phyloP scores from a whole-genome alignment of 2,888 invertebrate species.

The Chelonus formosanus region DNA sequence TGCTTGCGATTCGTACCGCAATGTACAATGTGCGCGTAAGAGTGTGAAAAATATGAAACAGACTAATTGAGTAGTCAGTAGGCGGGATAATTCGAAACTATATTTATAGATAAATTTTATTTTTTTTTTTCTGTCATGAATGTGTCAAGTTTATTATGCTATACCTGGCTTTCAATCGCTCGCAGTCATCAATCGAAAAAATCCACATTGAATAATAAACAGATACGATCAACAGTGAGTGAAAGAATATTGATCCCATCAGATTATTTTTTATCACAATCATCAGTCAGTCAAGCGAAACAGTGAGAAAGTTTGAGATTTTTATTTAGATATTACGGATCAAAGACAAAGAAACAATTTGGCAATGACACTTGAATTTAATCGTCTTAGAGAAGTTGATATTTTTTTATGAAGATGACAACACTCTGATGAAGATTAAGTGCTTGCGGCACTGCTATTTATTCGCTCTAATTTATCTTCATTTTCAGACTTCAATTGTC shows the following conservation, averaged over 20 bases:
- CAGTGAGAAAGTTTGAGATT: background rate
- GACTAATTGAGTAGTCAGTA: constrained; percentile 55
- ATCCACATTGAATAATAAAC: too few species aligned
- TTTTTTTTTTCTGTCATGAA: constrained; percentile 8
- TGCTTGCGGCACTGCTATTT: constrained; percentile 58
- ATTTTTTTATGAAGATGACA: constrained; percentile 11
- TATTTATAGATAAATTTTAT: constrained; percentile 33
- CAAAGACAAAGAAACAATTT: constrained; percentile 31
- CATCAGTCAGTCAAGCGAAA: background rate
- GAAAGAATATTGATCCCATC: background rate
- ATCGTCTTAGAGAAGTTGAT: constrained; percentile 24
- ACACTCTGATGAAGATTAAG: constrained; percentile 58
- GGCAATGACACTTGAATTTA: constrained; percentile 34
- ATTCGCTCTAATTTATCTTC: constrained; percentile 61
- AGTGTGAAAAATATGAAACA: constrained; percentile 55
- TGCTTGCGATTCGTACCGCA: constrained; percentile 47
- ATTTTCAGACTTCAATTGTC: constrained; percentile 46
- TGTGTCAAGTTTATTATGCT: background rate
- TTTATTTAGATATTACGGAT: constrained; percentile 12
- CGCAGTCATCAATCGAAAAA: too few species aligned
- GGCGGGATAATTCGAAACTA: constrained; percentile 41
- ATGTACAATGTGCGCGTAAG: constrained; percentile 49
- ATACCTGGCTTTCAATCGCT: too few species aligned
- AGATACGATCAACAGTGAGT: background rate
- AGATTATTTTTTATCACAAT: background rate